Percentiles rank a stretch among this genome's conserved stretches.
Conservation (phyloP, 2,888 invertebrate genomes). For the Ectemnius cavifrons region DNA sequence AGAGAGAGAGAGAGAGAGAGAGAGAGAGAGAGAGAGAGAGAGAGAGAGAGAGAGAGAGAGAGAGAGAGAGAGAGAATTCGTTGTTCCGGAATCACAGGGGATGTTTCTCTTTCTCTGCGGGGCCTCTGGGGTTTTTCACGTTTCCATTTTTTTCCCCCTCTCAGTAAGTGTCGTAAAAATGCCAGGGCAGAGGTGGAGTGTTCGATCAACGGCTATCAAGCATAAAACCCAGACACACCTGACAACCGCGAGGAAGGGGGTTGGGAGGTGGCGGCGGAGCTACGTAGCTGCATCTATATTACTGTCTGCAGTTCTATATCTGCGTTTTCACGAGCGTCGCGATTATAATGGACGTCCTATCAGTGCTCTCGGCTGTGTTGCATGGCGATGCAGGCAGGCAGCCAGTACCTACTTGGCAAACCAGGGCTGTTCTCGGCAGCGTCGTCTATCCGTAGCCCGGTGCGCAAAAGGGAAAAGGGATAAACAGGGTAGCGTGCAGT, state of each 20-base stretch:
- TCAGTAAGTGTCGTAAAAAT: not conserved
- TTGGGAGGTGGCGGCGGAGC: not conserved
- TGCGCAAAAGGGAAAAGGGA: slow-evolving; percentile 52
- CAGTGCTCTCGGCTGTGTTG: slow-evolving; percentile 21
- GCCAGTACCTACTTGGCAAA: slow-evolving; percentile 17
- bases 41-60: not conserved
- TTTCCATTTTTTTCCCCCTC: not conserved
- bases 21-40: not conserved
- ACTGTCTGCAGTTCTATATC: slow-evolving; percentile 7
- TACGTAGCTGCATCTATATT: not conserved
- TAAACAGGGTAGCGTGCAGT: slow-evolving; percentile 56
- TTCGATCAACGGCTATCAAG: slow-evolving; percentile 4
- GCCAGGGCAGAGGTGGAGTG: not conserved
- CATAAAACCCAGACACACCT: slow-evolving; percentile 6
- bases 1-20: not conserved
- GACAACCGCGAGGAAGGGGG: not conserved
- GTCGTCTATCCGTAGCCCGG: slow-evolving; percentile 30
- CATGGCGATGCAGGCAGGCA: not conserved
- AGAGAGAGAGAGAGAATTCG: not conserved
- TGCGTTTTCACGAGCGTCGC: slow-evolving; percentile 18
- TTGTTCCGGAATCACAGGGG: not conserved
- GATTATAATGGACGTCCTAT: slow-evolving; percentile 40
- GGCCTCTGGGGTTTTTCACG: not conserved
- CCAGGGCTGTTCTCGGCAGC: slow-evolving; percentile 18
- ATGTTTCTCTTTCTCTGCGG: not conserved